These are phyloP conservation scores for Procavia capensis DNA, from an alignment of 2,113 vertebrate species.

Conservation along the genomic window DNA sequence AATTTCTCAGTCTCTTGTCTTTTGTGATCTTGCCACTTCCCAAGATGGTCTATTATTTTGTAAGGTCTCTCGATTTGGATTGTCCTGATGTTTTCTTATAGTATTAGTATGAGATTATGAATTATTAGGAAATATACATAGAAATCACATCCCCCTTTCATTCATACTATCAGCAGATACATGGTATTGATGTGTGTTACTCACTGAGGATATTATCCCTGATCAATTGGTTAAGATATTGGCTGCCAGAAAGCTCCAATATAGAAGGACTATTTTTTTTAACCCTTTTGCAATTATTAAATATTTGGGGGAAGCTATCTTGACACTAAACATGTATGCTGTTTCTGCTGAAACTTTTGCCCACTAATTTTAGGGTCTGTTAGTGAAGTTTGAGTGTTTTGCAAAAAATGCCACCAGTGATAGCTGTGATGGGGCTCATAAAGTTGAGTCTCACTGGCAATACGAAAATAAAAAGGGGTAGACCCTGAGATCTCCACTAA, in stretches of 20 bases:
- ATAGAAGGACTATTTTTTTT: background rate
- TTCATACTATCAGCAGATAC: background rate
- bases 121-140: background rate
- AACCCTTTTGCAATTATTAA: background rate
- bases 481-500: too few species aligned
- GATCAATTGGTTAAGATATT: background rate
- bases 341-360: constrained; percentile 31
- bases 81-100: background rate
- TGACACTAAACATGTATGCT: background rate
- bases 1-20: background rate
- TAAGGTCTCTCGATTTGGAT: background rate
- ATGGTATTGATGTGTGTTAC: background rate
- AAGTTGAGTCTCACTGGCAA: too few species aligned
- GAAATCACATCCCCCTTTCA: background rate
- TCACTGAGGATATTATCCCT: background rate
- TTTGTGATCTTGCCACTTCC: background rate
- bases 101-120: background rate
- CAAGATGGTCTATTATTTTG: background rate
- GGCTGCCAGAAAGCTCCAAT: background rate
- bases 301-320: background rate
- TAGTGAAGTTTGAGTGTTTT: background rate
- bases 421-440: too few species aligned
- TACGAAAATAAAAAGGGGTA: too few species aligned
- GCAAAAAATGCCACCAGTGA: too few species aligned
- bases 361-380: background rate